Conservation (phyloP, 1,140 invertebrate species). For the Drusus annulatus region DNA sequence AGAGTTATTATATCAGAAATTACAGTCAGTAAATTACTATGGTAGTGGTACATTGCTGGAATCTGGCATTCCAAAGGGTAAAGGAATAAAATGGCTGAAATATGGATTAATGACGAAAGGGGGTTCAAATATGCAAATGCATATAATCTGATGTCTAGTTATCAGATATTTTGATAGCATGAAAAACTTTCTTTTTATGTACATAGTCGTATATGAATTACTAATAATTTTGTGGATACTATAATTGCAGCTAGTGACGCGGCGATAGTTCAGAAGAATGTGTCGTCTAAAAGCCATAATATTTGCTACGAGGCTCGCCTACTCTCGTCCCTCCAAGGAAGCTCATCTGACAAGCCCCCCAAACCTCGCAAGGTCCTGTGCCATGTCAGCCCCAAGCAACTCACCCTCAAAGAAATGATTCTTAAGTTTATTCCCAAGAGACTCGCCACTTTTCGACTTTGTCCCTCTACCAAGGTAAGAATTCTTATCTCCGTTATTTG, state of each 20-base stretch:
- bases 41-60: too few relatives aligned
- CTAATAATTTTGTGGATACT: neutral
- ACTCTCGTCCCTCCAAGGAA: constrained; percentile 69
- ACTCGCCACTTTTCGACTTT: constrained; percentile 92
- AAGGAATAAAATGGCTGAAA: too few relatives aligned
- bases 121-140: too few relatives aligned
- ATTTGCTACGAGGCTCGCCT: constrained; percentile 90
- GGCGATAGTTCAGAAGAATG: constrained; percentile 88
- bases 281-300: constrained; percentile 86
- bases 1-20: too few relatives aligned
- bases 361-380: constrained; percentile 91
- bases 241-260: constrained; percentile 80
- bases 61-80: too few relatives aligned
- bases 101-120: too few relatives aligned
- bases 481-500: too few relatives aligned
- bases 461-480: constrained; percentile 89
- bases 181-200: too few relatives aligned
- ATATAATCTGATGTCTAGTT: too few relatives aligned
- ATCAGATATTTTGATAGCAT: too few relatives aligned
- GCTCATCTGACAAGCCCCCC: constrained; percentile 65
- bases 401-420: constrained; percentile 92
- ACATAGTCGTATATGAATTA: too few relatives aligned
- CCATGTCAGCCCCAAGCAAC: constrained; percentile 85
- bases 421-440: constrained; percentile 93
- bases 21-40: too few relatives aligned